Percentiles rank a stretch among this genome's conserved stretches.
phyloP scores from a whole-genome alignment of 2,113 vertebrate genomes.

The Eurystomus gularis region DNA sequence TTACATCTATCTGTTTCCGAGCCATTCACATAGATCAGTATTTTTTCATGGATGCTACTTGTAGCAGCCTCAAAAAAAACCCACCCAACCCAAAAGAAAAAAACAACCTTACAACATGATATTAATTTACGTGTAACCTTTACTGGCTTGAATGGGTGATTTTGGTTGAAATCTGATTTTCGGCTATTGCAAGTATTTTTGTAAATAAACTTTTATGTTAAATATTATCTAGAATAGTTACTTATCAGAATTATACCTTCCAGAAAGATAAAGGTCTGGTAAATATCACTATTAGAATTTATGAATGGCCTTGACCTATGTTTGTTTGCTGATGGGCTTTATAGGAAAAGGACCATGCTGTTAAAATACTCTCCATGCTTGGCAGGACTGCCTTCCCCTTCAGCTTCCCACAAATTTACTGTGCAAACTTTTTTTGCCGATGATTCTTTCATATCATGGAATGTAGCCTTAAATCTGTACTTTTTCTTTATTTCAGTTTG shows the following conservation, averaged over 20 bases:
- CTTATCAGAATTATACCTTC: constrained; percentile 48
- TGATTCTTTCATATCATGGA: not conserved
- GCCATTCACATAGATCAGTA: not conserved
- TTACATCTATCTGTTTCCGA: not conserved
- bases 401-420: not conserved
- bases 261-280: constrained; percentile 53
- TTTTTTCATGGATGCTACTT: not conserved
- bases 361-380: not conserved
- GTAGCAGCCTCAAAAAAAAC: not conserved
- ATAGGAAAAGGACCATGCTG: not conserved
- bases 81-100: not conserved
- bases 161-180: constrained; percentile 42
- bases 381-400: not conserved
- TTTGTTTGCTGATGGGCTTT: constrained; percentile 20
- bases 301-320: constrained; percentile 57
- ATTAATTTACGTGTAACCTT: not conserved
- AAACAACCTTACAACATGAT: not conserved
- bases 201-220: constrained; percentile 61
- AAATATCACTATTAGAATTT: constrained; percentile 68
- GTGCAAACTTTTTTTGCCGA: not conserved
- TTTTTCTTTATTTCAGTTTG: not conserved
- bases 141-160: not conserved
- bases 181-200: constrained; percentile 48
- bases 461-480: not conserved
- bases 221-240: constrained; percentile 62